Conservation (phyloP, 2,888 invertebrate genomes). For the Erebia ligea region DNA sequence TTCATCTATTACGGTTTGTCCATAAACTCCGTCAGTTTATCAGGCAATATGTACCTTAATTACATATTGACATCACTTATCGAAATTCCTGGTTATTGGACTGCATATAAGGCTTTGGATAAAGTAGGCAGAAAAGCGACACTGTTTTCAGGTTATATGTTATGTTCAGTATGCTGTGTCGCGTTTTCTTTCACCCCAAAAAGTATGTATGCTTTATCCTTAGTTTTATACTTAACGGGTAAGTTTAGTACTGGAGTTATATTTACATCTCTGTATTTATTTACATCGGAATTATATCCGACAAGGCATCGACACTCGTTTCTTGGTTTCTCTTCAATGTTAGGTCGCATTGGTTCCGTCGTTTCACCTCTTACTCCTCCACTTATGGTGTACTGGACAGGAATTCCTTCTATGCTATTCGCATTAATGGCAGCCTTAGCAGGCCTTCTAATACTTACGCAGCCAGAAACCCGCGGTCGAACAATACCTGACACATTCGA, state of each 20-base stretch:
- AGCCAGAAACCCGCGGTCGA: conserved; percentile 70
- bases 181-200: conserved; percentile 78
- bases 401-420: conserved; percentile 72
- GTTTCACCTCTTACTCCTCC: conserved; percentile 87
- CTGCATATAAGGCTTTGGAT: conserved; percentile 85
- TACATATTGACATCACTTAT: conserved; percentile 86
- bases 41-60: conserved; percentile 90
- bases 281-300: conserved; percentile 88
- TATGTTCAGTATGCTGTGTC: conserved; percentile 79
- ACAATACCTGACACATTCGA: conserved; percentile 75
- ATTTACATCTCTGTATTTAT: conserved; percentile 86
- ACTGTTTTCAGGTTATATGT: conserved; percentile 63
- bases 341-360: conserved; percentile 88
- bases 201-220: conserved; percentile 56
- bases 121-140: conserved; percentile 80
- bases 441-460: conserved; percentile 64
- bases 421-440: conserved; percentile 65
- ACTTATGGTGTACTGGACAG: conserved; percentile 78
- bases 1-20: conserved; percentile 92
- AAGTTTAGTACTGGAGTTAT: conserved; percentile 86
- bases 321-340: conserved; percentile 87
- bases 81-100: conserved; percentile 88
- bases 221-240: conserved; percentile 82
- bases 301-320: conserved; percentile 87
- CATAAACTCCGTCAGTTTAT: conserved; percentile 88